These are phyloP conservation scores for Zosterops lateralis DNA, from an alignment of 2,113 vertebrate genomes.

Conservation along the genomic window DNA sequence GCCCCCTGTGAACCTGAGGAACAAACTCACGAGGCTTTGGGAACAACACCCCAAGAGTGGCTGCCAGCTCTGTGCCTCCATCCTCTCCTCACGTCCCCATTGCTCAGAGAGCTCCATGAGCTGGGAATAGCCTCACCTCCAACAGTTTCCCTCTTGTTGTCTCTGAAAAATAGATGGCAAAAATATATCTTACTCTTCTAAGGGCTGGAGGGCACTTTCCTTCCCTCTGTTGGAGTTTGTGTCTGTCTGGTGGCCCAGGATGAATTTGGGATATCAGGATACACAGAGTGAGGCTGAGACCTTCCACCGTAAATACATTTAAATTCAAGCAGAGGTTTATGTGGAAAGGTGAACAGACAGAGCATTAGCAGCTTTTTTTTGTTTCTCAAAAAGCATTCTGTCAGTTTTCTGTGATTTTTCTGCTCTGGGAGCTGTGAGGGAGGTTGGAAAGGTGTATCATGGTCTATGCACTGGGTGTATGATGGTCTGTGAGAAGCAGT, in stretches of 20 bases:
- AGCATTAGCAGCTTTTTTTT: background rate
- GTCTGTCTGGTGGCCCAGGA: background rate
- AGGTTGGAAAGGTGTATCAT: background rate
- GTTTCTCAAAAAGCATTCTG: background rate
- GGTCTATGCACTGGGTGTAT: background rate
- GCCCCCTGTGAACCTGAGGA: background rate
- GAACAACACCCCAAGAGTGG: background rate
- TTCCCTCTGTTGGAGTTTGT: background rate
- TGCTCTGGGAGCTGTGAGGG: background rate
- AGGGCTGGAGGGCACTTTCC: background rate
- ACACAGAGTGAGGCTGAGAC: accelerated
- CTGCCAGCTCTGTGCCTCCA: background rate
- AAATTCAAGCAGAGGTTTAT: background rate
- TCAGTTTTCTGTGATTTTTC: background rate
- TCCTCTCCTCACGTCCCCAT: accelerated
- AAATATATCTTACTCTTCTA: background rate
- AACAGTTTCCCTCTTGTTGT: background rate
- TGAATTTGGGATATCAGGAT: too few relatives aligned
- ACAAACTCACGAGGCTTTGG: background rate
- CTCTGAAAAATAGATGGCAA: background rate
- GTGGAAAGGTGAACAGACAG: background rate
- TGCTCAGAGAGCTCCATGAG: background rate
- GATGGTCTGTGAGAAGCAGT: background rate
- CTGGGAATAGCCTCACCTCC: background rate
- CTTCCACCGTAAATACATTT: background rate